Percentiles rank a stretch among this genome's conserved stretches.
phyloP scores from a whole-genome alignment of 2,888 invertebrate genomes.

The Synergus itoensis region DNA sequence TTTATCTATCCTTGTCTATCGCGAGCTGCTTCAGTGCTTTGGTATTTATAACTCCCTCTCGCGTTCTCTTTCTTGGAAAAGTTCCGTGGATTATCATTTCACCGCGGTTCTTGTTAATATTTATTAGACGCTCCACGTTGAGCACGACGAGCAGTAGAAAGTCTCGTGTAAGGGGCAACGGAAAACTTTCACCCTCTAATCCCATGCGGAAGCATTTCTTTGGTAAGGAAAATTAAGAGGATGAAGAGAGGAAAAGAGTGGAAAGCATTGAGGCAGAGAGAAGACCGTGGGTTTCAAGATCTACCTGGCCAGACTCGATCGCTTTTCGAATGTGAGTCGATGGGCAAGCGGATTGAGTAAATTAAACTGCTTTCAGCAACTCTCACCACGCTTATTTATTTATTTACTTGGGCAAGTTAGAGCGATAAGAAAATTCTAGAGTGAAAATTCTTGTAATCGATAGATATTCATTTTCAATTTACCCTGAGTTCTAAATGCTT shows the following conservation, averaged over 20 bases:
- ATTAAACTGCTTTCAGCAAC: slow-evolving; percentile 15
- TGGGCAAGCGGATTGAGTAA: slow-evolving; percentile 17
- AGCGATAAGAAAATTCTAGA: too few species aligned
- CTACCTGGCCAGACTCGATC: slow-evolving; percentile 6
- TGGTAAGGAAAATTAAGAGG: not conserved
- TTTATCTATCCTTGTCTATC: slow-evolving; percentile 48
- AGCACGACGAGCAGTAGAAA: slow-evolving; percentile 61
- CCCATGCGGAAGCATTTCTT: slow-evolving; percentile 41
- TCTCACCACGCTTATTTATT: not conserved
- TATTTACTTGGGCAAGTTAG: too few species aligned
- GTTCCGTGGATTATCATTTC: slow-evolving; percentile 73
- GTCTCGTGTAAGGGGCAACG: slow-evolving; percentile 53
- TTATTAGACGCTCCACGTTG: slow-evolving; percentile 67
- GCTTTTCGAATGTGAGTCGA: slow-evolving; percentile 14
- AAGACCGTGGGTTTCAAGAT: slow-evolving; percentile 6
- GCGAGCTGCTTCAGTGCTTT: slow-evolving; percentile 40
- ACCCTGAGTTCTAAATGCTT: not conserved
- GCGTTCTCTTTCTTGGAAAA: slow-evolving; percentile 57
- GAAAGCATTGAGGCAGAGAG: slow-evolving; percentile 53
- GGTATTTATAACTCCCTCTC: slow-evolving; percentile 44
- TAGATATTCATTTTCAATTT: not conserved
- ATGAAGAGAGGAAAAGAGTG: slow-evolving; percentile 37
- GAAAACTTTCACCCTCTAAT: slow-evolving; percentile 68
- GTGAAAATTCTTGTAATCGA: too few species aligned
- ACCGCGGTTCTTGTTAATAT: slow-evolving; percentile 73